Evolutionary conservation across 2,888 invertebrate genomes (phyloP).

Genomic region (Chymomyza caudatula): DNA sequence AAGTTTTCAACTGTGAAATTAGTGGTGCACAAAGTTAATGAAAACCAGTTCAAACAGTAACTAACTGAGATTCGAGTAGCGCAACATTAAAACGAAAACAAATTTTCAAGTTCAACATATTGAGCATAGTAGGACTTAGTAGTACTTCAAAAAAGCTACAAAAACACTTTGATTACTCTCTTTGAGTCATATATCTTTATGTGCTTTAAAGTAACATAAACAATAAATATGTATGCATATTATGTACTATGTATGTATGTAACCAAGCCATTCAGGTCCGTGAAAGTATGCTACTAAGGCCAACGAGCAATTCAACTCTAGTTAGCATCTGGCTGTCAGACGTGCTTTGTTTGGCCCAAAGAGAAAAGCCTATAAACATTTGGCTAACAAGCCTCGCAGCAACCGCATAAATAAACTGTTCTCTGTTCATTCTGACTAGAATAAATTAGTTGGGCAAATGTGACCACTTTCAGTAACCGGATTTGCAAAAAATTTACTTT

Average conservation of each 20-base stretch:
- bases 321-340: neutral
- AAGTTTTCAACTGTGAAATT: constrained; percentile 8
- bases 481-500: no score
- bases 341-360: neutral
- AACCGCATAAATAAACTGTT: neutral
- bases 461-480: neutral
- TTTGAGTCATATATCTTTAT: no score
- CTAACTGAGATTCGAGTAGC: neutral
- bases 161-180: no score
- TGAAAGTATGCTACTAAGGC: neutral
- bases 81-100: neutral
- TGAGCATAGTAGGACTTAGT: no score
- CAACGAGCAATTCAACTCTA: neutral
- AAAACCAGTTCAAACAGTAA: neutral
- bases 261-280: neutral
- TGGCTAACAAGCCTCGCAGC: neutral
- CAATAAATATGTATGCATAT: neutral
- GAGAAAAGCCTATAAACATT: neutral
- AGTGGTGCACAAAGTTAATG: neutral
- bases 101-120: neutral
- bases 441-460: neutral
- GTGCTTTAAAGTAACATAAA: neutral
- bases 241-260: no score
- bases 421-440: neutral
- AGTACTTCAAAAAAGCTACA: no score